phyloP scores from a whole-genome alignment of 2,888 invertebrate species.

The Dryobotodes eremita region DNA sequence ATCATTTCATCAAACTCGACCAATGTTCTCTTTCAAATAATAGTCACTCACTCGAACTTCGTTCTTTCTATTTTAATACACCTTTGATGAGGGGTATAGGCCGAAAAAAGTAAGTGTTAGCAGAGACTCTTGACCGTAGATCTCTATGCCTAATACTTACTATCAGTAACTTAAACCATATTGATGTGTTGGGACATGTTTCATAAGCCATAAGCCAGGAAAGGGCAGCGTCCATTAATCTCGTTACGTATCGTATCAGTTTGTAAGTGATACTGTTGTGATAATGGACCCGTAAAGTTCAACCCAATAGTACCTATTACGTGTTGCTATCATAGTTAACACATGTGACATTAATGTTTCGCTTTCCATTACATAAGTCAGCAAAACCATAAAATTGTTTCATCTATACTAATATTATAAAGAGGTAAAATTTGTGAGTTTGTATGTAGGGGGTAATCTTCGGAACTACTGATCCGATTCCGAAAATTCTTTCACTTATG shows the following conservation, averaged over 20 bases:
- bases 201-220: constrained; percentile 5
- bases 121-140: too few species aligned
- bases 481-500: not conserved
- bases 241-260: constrained; percentile 32
- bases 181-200: constrained; percentile 27
- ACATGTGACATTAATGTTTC: not conserved
- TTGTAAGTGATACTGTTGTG: constrained; percentile 46
- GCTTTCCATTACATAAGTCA: not conserved
- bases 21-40: not conserved
- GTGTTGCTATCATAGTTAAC: not conserved
- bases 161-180: constrained; percentile 21
- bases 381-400: not conserved
- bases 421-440: not conserved
- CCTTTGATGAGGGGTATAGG: not conserved
- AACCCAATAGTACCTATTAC: not conserved
- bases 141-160: not conserved
- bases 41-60: not conserved
- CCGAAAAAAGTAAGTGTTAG: not conserved
- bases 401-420: not conserved
- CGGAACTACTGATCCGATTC: not conserved
- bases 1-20: not conserved
- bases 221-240: constrained; percentile 44
- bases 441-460: not conserved
- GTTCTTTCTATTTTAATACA: too few species aligned
- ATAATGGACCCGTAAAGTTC: constrained; percentile 18